Base-by-base conservation (phyloP, 2,797 vertebrate species). In the Pipistrellus pipistrellus region DNA sequence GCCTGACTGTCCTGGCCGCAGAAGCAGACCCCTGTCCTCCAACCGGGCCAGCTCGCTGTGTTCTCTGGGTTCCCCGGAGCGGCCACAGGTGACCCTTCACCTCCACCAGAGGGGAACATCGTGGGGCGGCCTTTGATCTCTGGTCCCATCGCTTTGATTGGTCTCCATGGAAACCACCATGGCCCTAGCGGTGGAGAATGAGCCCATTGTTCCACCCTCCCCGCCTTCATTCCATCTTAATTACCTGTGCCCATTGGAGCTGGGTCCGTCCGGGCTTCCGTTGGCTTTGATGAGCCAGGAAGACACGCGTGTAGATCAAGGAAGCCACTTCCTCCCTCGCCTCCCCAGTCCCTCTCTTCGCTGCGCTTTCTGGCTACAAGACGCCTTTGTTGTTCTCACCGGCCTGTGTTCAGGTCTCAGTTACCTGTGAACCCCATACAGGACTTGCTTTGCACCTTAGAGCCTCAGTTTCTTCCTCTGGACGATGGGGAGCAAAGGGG, bases 111-210 rank as follows among this genome's bases (percentile, higher is more conserved):
- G 68, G 48, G 90, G 62, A 64, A 83, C 51, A n/a, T 21, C 27
- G 0, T 1, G 30, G 55, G 32, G 82, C 96, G 89, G 82, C 55
- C 96, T 98, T 98, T 97, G 96, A 97, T 97, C 91, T 96, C 88
- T 77, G 57, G 87, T 89, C 95, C 62, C 80, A 64, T 51, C 94
- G 77, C 94, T 93, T 95, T 96, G 93, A 91, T 64, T 51, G 0
- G 68, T 97, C 96, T 93, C 97, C 8, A 1, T 87, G 97, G 95
- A 0, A 8, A 98, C 96, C 80, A 17, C 51, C 14, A 25, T 9
- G 88, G 71, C 86, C 89, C 0, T 0, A 0, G 0, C 8, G 62
- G 95, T 82, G 11, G 1, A 98, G 95, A 98, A 98, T 95, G 96
- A 94, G 48, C 27, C 32, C 66, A 72, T 71, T 97, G 96, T 97